phyloP scores from a whole-genome alignment of 2,888 invertebrate species.

The Drosophila vallismaia region DNA sequence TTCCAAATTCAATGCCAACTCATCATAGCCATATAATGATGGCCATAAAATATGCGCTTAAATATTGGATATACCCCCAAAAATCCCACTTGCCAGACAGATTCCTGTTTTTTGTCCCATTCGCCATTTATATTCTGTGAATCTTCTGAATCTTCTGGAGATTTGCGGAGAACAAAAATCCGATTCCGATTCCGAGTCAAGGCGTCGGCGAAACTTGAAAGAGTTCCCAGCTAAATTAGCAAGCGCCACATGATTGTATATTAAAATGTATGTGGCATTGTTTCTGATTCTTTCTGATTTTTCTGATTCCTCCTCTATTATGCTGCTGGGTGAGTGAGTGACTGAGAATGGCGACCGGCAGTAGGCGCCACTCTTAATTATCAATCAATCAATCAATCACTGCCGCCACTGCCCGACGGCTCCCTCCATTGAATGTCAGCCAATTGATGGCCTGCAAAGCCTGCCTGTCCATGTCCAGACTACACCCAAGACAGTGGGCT shows the following conservation, averaged over 20 bases:
- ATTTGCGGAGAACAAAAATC: slow-evolving; percentile 13
- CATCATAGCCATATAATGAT: slow-evolving; percentile 45
- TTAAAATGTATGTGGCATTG: slow-evolving; percentile 42
- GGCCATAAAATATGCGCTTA: slow-evolving; percentile 55
- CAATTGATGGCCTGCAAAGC: slow-evolving; percentile 65
- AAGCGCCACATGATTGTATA: slow-evolving; percentile 71
- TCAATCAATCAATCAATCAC: slow-evolving; percentile 75
- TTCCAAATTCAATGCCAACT: slow-evolving; percentile 24
- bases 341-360: slow-evolving; percentile 8
- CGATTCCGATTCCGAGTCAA: slow-evolving; percentile 35
- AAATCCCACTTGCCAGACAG: slow-evolving; percentile 30
- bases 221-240: slow-evolving; percentile 59
- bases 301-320: slow-evolving; percentile 41
- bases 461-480: slow-evolving; percentile 16
- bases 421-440: slow-evolving; percentile 75
- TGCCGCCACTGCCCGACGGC: slow-evolving; percentile 69
- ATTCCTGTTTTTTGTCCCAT: slow-evolving; percentile 14
- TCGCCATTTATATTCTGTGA: slow-evolving; percentile 14
- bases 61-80: slow-evolving; percentile 39
- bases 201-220: slow-evolving; percentile 71
- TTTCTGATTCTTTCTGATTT: not conserved
- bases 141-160: not conserved
- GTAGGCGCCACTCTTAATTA: slow-evolving; percentile 77
- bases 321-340: too few relatives aligned
- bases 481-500: not conserved